Conservation (phyloP, 2,797 vertebrate species). For the Tadarida brasiliensis region DNA sequence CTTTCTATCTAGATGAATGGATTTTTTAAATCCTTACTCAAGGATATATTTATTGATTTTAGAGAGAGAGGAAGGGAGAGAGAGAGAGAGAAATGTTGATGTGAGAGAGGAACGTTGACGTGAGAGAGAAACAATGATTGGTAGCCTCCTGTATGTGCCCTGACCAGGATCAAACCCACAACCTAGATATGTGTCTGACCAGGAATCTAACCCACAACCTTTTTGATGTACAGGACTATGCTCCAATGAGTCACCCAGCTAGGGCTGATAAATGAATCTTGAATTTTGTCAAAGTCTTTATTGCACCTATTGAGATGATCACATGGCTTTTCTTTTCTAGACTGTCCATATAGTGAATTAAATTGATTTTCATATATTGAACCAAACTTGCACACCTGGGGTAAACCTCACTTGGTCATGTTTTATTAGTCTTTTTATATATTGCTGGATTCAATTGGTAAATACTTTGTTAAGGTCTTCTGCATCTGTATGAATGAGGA, state of each 20-base stretch:
- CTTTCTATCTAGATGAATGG: background rate
- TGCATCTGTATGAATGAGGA: background rate
- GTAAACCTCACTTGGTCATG: background rate
- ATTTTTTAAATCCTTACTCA: background rate
- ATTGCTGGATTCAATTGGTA: slow-evolving; percentile 5
- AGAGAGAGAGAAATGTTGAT: too few relatives aligned
- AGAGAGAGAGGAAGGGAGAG: background rate
- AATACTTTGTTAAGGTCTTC: slow-evolving; percentile 31
- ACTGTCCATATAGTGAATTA: background rate
- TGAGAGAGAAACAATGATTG: background rate
- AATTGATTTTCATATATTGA: background rate
- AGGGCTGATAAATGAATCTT: background rate
- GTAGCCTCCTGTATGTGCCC: background rate
- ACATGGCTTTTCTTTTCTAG: background rate
- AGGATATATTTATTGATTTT: background rate
- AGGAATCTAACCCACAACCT: background rate
- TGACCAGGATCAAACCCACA: too few relatives aligned
- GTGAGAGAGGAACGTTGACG: background rate
- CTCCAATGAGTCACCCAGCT: background rate
- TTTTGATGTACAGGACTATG: background rate
- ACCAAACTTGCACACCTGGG: background rate
- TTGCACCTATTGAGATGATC: background rate
- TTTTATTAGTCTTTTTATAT: background rate
- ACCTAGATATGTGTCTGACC: background rate
- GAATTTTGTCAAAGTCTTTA: slow-evolving; percentile 3